These are phyloP conservation scores for Bombyx mandarina DNA, from an alignment of 1,140 invertebrate species.

Conservation along the genomic window DNA sequence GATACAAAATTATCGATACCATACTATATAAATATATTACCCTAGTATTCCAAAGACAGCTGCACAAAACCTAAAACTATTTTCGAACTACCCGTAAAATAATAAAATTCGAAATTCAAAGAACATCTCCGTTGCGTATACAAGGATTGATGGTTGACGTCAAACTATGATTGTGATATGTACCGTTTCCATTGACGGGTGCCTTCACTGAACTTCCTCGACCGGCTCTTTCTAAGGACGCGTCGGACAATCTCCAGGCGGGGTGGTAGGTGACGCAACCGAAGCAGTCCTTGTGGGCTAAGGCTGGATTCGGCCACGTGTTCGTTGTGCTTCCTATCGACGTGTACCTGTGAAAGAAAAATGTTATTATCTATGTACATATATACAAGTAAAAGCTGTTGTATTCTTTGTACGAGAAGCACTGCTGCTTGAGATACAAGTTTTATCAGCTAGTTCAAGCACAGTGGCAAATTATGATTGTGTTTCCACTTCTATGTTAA, in stretches of 20 bases:
- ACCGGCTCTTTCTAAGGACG: slow-evolving; percentile 81
- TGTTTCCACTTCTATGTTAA: too few relatives aligned
- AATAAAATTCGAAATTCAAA: too few relatives aligned
- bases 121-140: not conserved
- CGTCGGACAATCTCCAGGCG: slow-evolving; percentile 84
- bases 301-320: slow-evolving; percentile 84
- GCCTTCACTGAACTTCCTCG: slow-evolving; percentile 9
- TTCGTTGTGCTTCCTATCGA: slow-evolving; percentile 86
- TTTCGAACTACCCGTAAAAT: too few relatives aligned
- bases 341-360: slow-evolving; percentile 77
- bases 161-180: not conserved
- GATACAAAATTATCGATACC: too few relatives aligned
- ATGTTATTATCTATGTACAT: not conserved
- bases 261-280: slow-evolving; percentile 76
- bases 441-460: too few relatives aligned
- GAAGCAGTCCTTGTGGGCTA: slow-evolving; percentile 69
- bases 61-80: too few relatives aligned
- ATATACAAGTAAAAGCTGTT: too few relatives aligned
- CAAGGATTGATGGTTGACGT: not conserved
- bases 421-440: too few relatives aligned
- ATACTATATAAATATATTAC: too few relatives aligned
- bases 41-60: too few relatives aligned
- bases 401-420: too few relatives aligned
- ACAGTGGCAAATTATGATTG: too few relatives aligned
- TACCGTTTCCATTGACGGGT: slow-evolving; percentile 1